Percentiles rank a stretch among this genome's conserved stretches.
These are phyloP conservation scores for Pardalotus punctatus DNA, from an alignment of 2,113 vertebrate genomes.

Conservation along the genomic window DNA sequence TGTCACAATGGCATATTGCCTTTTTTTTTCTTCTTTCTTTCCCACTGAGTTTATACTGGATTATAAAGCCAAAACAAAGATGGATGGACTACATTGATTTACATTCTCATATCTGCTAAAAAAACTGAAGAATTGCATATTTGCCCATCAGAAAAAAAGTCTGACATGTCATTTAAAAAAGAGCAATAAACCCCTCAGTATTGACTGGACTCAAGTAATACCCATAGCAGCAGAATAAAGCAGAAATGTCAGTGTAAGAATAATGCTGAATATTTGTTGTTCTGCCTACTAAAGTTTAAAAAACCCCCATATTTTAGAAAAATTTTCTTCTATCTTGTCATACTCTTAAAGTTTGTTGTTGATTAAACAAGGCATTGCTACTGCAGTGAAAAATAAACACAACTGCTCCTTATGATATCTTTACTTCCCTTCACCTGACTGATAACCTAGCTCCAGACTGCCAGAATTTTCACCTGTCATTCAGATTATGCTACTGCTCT, in stretches of 20 bases:
- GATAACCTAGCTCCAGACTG: neutral
- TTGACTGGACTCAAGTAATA: neutral
- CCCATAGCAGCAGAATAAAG: neutral
- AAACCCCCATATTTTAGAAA: neutral
- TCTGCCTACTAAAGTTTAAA: too few species aligned
- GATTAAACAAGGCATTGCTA: neutral
- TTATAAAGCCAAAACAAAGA: neutral
- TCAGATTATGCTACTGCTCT: neutral
- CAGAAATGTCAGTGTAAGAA: neutral
- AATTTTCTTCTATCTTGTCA: neutral
- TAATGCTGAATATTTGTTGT: neutral
- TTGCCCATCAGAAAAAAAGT: neutral
- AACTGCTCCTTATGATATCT: neutral
- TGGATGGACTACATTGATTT: neutral
- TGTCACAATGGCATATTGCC: accelerated
- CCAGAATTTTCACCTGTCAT: neutral
- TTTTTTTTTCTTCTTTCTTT: neutral
- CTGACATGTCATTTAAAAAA: neutral
- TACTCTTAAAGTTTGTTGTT: neutral
- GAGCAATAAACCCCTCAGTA: neutral
- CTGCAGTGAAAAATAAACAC: neutral
- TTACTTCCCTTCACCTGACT: neutral
- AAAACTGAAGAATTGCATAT: neutral
- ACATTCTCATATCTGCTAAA: neutral
- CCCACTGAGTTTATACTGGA: neutral